A percentile compares a stretch with the other conserved stretches of the same genome.
phyloP scores from a whole-genome alignment of 2,888 invertebrate species.

The Metellina segmentata region DNA sequence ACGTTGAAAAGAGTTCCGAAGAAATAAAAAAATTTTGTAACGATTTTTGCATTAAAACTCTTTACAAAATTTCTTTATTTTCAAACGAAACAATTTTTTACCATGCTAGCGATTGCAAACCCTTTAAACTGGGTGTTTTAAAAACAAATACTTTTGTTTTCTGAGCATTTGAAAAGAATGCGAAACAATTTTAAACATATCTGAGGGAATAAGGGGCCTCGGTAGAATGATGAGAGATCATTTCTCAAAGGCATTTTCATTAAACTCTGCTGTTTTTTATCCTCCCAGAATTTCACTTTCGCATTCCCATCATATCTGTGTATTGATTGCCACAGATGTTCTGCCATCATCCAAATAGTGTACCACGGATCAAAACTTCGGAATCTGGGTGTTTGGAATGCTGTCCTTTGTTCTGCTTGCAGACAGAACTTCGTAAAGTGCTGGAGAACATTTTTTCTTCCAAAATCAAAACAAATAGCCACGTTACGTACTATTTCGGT shows the following conservation, averaged over 20 bases:
- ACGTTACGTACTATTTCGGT: neutral
- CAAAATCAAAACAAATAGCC: neutral
- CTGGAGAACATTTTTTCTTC: conserved; percentile 9
- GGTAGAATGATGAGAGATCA: conserved; percentile 14
- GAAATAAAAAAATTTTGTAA: no score
- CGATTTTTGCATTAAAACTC: no score
- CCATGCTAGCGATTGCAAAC: no score
- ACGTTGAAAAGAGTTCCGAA: no score
- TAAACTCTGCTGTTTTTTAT: conserved; percentile 19
- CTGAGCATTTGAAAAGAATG: neutral
- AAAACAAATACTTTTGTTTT: neutral
- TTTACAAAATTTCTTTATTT: no score
- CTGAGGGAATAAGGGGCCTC: neutral
- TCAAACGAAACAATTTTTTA: no score
- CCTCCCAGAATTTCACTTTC: neutral
- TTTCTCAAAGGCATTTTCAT: conserved; percentile 41
- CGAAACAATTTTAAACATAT: neutral
- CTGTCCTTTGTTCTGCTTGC: neutral
- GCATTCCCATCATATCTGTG: conserved; percentile 44
- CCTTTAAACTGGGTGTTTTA: no score
- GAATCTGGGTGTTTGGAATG: conserved; percentile 8
- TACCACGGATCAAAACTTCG: conserved; percentile 1
- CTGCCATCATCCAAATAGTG: conserved; percentile 1
- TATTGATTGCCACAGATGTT: conserved; percentile 39
- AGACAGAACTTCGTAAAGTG: conserved; percentile 23